Evolutionary conservation across 2,113 vertebrate genomes (phyloP).

Genomic region (Oryzias woworae): DNA sequence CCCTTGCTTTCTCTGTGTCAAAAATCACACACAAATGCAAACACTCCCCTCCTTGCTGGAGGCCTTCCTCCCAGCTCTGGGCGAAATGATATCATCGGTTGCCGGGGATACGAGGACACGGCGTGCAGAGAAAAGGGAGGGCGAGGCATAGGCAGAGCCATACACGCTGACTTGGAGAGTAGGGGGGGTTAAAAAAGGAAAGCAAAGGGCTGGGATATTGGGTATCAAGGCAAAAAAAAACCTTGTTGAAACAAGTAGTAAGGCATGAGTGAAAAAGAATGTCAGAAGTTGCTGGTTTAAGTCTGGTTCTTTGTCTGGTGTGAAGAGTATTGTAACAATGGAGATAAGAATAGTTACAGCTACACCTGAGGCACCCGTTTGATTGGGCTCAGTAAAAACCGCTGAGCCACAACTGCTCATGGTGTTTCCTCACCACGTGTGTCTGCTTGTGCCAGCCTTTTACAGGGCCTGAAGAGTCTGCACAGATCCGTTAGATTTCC

Average conservation of each 20-base stretch:
- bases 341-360: slow-evolving; percentile 32
- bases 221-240: slow-evolving; percentile 25
- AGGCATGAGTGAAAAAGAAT: slow-evolving; percentile 25
- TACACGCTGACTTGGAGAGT: slow-evolving; percentile 26
- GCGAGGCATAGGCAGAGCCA: slow-evolving; percentile 56
- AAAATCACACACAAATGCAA: slow-evolving; percentile 48
- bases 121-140: slow-evolving; percentile 61
- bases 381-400: slow-evolving; percentile 45
- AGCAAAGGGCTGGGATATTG: slow-evolving; percentile 46
- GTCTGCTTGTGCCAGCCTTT: slow-evolving; percentile 56
- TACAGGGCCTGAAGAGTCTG: slow-evolving; percentile 58
- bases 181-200: slow-evolving; percentile 25
- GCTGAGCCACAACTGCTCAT: slow-evolving; percentile 54
- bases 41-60: slow-evolving; percentile 54
- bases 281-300: slow-evolving; percentile 46
- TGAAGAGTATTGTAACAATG: slow-evolving; percentile 41
- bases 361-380: slow-evolving; percentile 26
- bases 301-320: slow-evolving; percentile 62
- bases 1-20: slow-evolving; percentile 26
- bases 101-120: slow-evolving; percentile 77
- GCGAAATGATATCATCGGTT: slow-evolving; percentile 77
- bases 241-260: slow-evolving; percentile 43
- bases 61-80: slow-evolving; percentile 68
- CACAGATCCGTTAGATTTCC: slow-evolving; percentile 51
- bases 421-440: slow-evolving; percentile 66